Evolutionary conservation across 2,888 invertebrate genomes (phyloP).

Genomic region (Cerceris rybyensis): DNA sequence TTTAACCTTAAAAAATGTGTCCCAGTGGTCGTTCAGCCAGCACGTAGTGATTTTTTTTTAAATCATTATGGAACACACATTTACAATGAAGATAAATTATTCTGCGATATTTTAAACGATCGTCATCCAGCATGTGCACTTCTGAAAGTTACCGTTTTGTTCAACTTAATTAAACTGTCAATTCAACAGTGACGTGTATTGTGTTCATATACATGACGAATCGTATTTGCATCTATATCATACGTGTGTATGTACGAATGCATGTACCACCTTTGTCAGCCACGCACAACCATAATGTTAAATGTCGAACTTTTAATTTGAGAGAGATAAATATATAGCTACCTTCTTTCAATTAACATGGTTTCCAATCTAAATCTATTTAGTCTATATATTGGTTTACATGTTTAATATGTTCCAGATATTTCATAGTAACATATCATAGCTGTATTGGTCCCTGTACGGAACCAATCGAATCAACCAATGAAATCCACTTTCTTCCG

Average conservation of each 20-base stretch:
- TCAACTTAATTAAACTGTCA: slow-evolving; percentile 53
- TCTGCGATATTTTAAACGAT: slow-evolving; percentile 24
- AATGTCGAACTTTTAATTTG: too few relatives aligned
- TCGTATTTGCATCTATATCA: background rate
- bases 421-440: too few relatives aligned
- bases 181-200: slow-evolving; percentile 45
- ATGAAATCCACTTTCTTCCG: too few relatives aligned
- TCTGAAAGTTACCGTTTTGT: slow-evolving; percentile 19
- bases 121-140: slow-evolving; percentile 34
- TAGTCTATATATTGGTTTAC: too few relatives aligned
- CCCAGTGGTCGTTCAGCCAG: slow-evolving; percentile 30
- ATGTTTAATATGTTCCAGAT: too few relatives aligned
- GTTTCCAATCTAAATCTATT: too few relatives aligned
- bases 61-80: slow-evolving; percentile 36
- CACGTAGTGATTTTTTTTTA: slow-evolving; percentile 24
- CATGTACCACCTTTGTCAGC: background rate
- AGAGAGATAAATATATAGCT: too few relatives aligned
- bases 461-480: too few relatives aligned
- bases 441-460: too few relatives aligned
- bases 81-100: slow-evolving; percentile 23
- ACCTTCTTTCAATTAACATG: too few relatives aligned
- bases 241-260: background rate
- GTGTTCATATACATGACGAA: slow-evolving; percentile 9
- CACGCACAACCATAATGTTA: too few relatives aligned
- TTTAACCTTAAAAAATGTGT: slow-evolving; percentile 51